These are phyloP conservation scores for Euzophera pinguis DNA, from an alignment of 2,888 invertebrate species.

Conservation along the genomic window DNA sequence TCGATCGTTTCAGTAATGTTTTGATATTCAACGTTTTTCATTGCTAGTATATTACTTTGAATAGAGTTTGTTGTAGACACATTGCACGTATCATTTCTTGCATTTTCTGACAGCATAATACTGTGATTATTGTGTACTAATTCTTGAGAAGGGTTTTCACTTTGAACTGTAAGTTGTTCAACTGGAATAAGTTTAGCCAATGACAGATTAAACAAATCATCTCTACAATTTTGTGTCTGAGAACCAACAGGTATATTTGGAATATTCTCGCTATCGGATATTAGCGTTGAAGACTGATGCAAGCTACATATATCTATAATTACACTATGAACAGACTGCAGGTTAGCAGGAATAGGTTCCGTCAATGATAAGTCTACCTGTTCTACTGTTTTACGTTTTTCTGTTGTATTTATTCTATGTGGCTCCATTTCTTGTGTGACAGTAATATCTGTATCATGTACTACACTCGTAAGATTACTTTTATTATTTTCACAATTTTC, in stretches of 20 bases:
- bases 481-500: neutral
- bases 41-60: constrained; percentile 13
- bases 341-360: constrained; percentile 6
- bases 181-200: constrained; percentile 33
- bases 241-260: neutral
- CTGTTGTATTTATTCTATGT: neutral
- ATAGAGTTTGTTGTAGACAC: constrained; percentile 17
- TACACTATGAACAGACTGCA: neutral
- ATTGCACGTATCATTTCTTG: constrained; percentile 26
- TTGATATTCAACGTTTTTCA: constrained; percentile 17
- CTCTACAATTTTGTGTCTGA: neutral
- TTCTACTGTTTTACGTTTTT: constrained; percentile 1
- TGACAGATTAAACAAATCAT: constrained; percentile 32
- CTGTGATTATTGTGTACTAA: neutral
- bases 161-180: constrained; percentile 23
- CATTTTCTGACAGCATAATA: constrained; percentile 14
- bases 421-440: neutral
- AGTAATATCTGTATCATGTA: neutral
- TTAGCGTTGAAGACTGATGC: constrained; percentile 15
- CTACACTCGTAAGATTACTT: neutral
- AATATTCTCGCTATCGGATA: constrained; percentile 21
- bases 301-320: neutral
- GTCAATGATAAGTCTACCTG: constrained; percentile 10
- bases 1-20: constrained; percentile 21
- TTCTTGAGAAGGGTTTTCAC: constrained; percentile 2